A percentile compares a stretch with the other conserved stretches of the same genome.
Conservation (phyloP, 2,113 vertebrate genomes). For the Pollimyrus isidori region DNA sequence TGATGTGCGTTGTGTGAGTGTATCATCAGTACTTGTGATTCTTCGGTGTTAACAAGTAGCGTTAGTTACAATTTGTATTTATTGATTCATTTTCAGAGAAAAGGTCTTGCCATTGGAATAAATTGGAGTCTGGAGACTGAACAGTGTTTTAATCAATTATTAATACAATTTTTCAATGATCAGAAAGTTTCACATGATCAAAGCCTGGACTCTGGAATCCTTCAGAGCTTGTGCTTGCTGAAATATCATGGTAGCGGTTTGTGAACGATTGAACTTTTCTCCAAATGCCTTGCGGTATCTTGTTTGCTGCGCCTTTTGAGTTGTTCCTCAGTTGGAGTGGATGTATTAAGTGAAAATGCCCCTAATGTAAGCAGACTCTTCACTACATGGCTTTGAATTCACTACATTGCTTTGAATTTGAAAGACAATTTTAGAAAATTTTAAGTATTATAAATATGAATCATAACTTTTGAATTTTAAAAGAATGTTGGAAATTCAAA, state of each 20-base stretch:
- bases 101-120: constrained; percentile 44
- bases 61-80: neutral
- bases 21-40: neutral
- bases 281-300: constrained; percentile 47
- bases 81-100: constrained; percentile 33
- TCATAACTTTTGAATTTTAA: neutral
- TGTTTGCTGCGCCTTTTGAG: constrained; percentile 46
- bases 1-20: neutral
- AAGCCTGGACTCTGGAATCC: constrained; percentile 58
- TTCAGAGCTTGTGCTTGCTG: constrained; percentile 54
- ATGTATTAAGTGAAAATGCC: constrained; percentile 16
- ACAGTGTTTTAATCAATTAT: constrained; percentile 77
- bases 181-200: constrained; percentile 70
- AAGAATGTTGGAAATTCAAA: neutral
- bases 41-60: neutral
- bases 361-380: neutral
- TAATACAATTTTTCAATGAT: constrained; percentile 77
- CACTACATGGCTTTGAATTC: constrained; percentile 6
- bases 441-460: neutral
- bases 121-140: constrained; percentile 51
- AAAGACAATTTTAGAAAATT: neutral
- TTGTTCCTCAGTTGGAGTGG: constrained; percentile 37
- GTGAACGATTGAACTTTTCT: constrained; percentile 59
- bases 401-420: constrained; percentile 10
- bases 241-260: constrained; percentile 66